Evolutionary conservation across 2,888 invertebrate genomes (phyloP).

Genomic region (Meteorus colon): DNA sequence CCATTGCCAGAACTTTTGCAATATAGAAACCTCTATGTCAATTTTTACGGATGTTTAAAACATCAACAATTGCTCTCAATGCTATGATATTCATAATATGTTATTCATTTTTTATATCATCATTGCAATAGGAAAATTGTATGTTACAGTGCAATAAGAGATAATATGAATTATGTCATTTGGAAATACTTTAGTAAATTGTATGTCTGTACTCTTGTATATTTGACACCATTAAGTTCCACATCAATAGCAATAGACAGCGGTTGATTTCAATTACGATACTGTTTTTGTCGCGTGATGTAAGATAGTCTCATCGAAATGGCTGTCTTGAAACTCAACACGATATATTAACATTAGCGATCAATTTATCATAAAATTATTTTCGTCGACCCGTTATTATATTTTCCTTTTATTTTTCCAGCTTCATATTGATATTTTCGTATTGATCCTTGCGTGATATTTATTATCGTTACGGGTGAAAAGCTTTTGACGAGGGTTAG

Average conservation of each 20-base stretch:
- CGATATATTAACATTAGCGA: neutral
- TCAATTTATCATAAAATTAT: neutral
- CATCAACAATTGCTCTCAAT: neutral
- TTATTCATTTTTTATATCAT: neutral
- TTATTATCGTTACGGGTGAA: neutral
- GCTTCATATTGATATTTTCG: neutral
- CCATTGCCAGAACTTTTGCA: constrained; percentile 15
- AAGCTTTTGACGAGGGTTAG: neutral
- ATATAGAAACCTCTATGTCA: neutral
- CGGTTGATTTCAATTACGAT: neutral
- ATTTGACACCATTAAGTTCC: neutral
- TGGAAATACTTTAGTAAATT: neutral
- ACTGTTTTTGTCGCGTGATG: neutral
- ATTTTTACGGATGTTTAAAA: neutral
- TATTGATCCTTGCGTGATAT: constrained; percentile 2
- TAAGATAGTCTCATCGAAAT: neutral
- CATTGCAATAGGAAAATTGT: neutral
- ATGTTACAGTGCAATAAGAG: too few species aligned
- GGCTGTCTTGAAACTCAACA: neutral
- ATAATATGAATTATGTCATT: neutral
- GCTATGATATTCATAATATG: neutral
- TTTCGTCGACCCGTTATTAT: neutral
- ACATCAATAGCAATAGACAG: neutral
- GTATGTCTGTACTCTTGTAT: neutral
- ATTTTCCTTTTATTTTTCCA: neutral